Evolutionary conservation across 2,113 vertebrate species (phyloP).

Genomic region (Otus sunia): DNA sequence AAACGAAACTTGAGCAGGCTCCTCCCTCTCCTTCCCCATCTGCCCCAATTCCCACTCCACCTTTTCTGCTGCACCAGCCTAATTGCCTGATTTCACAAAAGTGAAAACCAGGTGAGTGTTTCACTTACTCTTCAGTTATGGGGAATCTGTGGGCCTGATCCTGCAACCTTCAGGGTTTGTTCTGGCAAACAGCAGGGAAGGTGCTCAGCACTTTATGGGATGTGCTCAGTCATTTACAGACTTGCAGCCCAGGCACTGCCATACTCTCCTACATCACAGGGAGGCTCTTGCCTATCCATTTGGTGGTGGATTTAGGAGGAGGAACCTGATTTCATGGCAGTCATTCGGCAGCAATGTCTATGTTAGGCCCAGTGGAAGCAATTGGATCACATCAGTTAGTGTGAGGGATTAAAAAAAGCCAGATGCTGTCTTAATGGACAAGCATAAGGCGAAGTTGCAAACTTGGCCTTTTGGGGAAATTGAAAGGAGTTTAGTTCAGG

Average conservation of each 20-base stretch:
- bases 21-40: neutral
- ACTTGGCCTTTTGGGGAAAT: constrained; percentile 34
- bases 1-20: neutral
- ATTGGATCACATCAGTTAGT: constrained; percentile 1
- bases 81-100: neutral
- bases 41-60: neutral
- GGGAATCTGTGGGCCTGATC: neutral
- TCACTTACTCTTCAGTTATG: neutral
- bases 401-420: constrained; percentile 40
- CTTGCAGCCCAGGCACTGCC: neutral
- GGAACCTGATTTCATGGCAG: neutral
- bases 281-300: neutral
- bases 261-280: accelerated
- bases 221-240: neutral
- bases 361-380: neutral
- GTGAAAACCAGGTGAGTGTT: neutral
- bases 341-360: neutral
- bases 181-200: neutral
- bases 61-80: neutral
- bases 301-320: neutral
- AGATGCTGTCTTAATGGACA: constrained; percentile 43
- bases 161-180: neutral
- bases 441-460: constrained; percentile 21
- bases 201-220: neutral
- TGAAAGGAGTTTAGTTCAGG: constrained; percentile 35